phyloP scores from a whole-genome alignment of 2,797 vertebrate genomes.

The Xerus rutilus region DNA sequence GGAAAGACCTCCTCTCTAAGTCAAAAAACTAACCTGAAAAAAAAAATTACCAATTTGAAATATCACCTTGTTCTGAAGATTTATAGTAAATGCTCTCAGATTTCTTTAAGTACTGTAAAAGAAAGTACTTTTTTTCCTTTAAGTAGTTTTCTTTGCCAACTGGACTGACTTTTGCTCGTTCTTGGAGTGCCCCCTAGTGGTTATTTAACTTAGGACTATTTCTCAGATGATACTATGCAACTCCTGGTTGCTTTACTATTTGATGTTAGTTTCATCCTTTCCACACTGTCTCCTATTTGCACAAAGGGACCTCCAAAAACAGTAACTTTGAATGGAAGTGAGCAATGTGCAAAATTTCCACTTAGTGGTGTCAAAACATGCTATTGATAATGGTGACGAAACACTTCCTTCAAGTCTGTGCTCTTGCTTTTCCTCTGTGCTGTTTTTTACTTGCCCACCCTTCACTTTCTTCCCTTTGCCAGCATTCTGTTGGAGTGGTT shows the following conservation, averaged over 20 bases:
- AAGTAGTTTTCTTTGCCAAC: not conserved
- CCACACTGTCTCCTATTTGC: not conserved
- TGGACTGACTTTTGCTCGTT: slow-evolving; percentile 18
- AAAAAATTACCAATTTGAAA: slow-evolving; percentile 41
- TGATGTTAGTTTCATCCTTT: slow-evolving; percentile 24
- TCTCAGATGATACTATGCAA: not conserved
- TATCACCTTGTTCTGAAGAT: not conserved
- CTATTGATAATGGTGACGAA: not conserved
- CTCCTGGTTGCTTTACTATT: not conserved
- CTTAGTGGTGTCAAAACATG: not conserved
- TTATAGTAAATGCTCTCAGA: not conserved
- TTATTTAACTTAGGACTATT: not conserved
- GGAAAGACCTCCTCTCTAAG: not conserved
- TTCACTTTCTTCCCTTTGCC: not conserved
- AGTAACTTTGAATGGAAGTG: not conserved
- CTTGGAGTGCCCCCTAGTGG: slow-evolving; percentile 77
- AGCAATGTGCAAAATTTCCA: not conserved
- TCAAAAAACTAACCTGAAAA: not conserved
- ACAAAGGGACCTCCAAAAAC: not conserved
- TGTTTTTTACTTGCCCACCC: not conserved
- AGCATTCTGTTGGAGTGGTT: not conserved
- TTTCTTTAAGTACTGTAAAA: slow-evolving; percentile 43
- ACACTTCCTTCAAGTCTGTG: not conserved
- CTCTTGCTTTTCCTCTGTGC: not conserved
- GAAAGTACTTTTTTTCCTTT: too few relatives aligned